Percentiles rank a stretch among this genome's conserved stretches.
Conservation (phyloP, 1,140 invertebrate species). For the Pinna nobilis region DNA sequence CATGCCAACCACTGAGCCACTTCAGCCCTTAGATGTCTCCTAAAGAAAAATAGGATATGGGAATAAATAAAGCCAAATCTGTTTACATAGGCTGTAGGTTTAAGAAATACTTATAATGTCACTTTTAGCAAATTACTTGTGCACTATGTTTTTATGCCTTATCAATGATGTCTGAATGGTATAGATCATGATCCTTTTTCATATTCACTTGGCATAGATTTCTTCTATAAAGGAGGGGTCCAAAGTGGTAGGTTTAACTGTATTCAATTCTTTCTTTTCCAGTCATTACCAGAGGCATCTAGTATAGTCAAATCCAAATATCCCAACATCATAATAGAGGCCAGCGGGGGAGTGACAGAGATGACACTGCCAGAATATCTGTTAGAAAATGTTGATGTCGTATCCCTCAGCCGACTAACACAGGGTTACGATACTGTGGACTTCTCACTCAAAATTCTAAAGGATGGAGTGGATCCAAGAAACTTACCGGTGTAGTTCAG, state of each 20-base stretch:
- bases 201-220: too few species aligned
- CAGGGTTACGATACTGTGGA: conserved; percentile 75
- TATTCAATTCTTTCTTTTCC: conserved; percentile 9
- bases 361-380: conserved; percentile 68
- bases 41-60: too few species aligned
- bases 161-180: too few species aligned
- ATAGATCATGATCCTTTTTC: too few species aligned
- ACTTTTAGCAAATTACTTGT: too few species aligned
- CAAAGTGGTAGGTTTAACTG: not conserved
- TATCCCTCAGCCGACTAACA: conserved; percentile 74
- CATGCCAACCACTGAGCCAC: too few species aligned
- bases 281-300: conserved; percentile 66
- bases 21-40: too few species aligned
- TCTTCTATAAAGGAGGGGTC: too few species aligned
- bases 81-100: too few species aligned
- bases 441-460: conserved; percentile 75
- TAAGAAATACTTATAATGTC: too few species aligned
- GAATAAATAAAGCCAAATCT: too few species aligned
- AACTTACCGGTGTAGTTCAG: conserved; percentile 64
- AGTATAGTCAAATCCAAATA: conserved; percentile 66
- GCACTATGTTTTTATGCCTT: too few species aligned
- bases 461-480: conserved; percentile 63
- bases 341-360: conserved; percentile 75
- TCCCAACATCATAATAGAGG: conserved; percentile 73
- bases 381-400: conserved; percentile 70